Evolutionary conservation across 2,797 vertebrate genomes (phyloP), one percentile per base, ranked within the genome.

Genomic region (Protonibea diacanthus): DNA sequence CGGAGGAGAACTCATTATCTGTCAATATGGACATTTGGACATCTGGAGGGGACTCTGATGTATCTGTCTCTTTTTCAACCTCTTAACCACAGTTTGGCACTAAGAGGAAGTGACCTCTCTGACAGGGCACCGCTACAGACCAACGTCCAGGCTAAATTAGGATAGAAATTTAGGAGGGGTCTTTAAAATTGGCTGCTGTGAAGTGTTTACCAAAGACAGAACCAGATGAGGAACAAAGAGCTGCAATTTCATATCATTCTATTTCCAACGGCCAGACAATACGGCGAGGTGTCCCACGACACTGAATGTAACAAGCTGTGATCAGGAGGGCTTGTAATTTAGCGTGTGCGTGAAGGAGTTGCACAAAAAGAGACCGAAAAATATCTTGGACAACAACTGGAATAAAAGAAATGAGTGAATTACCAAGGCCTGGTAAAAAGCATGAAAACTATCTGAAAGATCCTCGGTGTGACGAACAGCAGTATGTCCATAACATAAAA

Each of bases 181-280:
- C n/a, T 67, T 53, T 52, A 74, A 66, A 78, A 67, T 6, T 42
- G 66, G 49, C 17, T 14, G 25, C 67, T 76, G 62, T 68, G 21
- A 75, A 55, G 53, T 18, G 18, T 29, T 81, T 60, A 58, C 40
- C 81, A 80, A 81, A 9, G 33, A 73, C 45, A 55, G 61, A 73
- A 76, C 45, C 55, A 73, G 71, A 77, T 55, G 59, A 68, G 52
- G 48, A 78, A 72, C 53, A 83, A 76, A 77, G 62, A 52, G 40
- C 25, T 17, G 57, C 59, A 81, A 84, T 81, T 87, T 79, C 71
- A 74, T 14, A 42, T 76, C 40, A 62, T 74, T 80, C 64, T 23
- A 61, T 80, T 74, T 57, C 56, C 72, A 56, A 56, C 52, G 72
- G 38, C 57, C 76, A 60, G 77, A 87, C 74, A 80, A 81, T 53